phyloP scores from a whole-genome alignment of 2,888 invertebrate species.

The Sarcophaga carnaria region DNA sequence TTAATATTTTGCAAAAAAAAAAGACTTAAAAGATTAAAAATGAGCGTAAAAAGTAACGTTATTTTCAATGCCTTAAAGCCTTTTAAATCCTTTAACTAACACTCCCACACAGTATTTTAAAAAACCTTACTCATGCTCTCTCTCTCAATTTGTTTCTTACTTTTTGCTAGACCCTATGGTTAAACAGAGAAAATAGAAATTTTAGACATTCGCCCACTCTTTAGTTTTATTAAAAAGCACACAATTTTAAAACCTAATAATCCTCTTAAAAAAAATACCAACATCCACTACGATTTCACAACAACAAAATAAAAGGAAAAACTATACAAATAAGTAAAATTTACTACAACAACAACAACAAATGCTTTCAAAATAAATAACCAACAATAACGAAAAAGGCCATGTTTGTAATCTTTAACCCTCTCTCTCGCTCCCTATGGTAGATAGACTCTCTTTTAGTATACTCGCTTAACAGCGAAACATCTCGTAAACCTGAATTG shows the following conservation, averaged over 20 bases:
- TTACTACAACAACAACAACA: background rate
- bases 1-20: background rate
- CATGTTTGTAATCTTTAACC: background rate
- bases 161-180: background rate
- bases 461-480: background rate
- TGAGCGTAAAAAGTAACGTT: background rate
- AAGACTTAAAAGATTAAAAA: background rate
- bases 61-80: background rate
- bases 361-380: background rate
- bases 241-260: conserved; percentile 56
- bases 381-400: background rate
- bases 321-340: background rate
- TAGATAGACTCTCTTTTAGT: too few relatives aligned
- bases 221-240: background rate
- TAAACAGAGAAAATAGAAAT: background rate
- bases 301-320: background rate
- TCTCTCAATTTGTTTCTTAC: background rate
- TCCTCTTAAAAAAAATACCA: conserved; percentile 62
- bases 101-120: background rate
- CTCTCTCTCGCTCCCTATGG: background rate
- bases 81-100: background rate
- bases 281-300: conserved; percentile 10
- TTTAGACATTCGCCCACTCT: too few relatives aligned
- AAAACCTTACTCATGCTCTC: background rate
- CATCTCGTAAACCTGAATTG: background rate